Conservation (phyloP, 2,888 invertebrate genomes). For the Ypsolopha scabrella region DNA sequence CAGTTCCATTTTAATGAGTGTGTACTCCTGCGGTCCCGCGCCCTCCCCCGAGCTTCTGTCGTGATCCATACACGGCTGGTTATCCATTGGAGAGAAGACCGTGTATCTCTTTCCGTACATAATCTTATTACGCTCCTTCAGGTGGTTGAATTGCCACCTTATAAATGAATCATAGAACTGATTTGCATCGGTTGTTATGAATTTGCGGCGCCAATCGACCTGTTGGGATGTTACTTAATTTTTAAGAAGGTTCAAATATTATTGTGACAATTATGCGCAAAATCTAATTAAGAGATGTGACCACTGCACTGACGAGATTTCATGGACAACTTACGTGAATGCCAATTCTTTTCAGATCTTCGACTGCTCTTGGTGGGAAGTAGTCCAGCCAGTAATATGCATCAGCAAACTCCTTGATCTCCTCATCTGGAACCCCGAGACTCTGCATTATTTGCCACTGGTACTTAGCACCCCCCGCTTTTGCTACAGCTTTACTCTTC, state of each 20-base stretch:
- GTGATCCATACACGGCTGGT: constrained; percentile 99
- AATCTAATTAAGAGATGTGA: too few species aligned
- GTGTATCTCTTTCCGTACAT: constrained; percentile 98
- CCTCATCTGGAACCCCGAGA: constrained; percentile 89
- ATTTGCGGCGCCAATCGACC: constrained; percentile 98
- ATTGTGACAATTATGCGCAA: too few species aligned
- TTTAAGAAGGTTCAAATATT: neutral
- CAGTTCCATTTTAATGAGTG: constrained; percentile 93
- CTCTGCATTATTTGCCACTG: constrained; percentile 99
- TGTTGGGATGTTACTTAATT: constrained; percentile 31
- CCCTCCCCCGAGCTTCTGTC: constrained; percentile 97
- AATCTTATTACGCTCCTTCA: constrained; percentile 89
- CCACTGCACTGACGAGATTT: neutral
- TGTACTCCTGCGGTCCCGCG: constrained; percentile 98
- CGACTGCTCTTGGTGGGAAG: constrained; percentile 91
- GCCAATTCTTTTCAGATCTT: constrained; percentile 91
- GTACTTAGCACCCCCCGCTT: constrained; percentile 88
- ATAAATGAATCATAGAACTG: constrained; percentile 98
- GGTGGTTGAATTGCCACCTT: constrained; percentile 93
- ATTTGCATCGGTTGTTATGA: constrained; percentile 98
- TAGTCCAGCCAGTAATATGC: constrained; percentile 95
- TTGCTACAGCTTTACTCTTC: constrained; percentile 95
- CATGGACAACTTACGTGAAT: constrained; percentile 76
- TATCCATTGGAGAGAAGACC: constrained; percentile 95
- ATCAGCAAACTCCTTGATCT: constrained; percentile 93